Base-by-base conservation (phyloP, 2,888 invertebrate species). In the Eudasyphora cyanicolor region DNA sequence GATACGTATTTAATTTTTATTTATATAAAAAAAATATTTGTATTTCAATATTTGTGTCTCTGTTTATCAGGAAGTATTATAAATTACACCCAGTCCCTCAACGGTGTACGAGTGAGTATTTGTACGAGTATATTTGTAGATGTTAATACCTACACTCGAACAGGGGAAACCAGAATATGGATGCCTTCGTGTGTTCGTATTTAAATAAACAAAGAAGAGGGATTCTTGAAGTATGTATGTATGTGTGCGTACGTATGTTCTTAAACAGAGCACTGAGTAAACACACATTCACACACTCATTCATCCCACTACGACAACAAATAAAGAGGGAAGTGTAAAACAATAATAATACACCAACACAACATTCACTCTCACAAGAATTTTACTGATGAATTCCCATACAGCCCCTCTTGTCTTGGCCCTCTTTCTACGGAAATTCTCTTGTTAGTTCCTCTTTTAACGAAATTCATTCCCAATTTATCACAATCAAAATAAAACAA, bases 1-100 rank as follows among this genome's bases (percentile, higher is more conserved):
- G 32, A 29, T 49, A 49, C n/a, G 62, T 62, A 62, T 45, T 62
- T 42, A 29, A 29, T 27, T 14, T 32, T 71, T 27, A 35, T 51
- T 27, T 29, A 49, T 14, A 38, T 6, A 38, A 38, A 38, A 38
- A 54, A 57, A 57, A 35, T 76, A 42, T 49, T 70, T 77, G n/a
- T 70, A 49, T 69, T 77, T 75, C 12, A 38, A 42, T 67, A 24
- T 70, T 74, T 71, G 74, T 81, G 17, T 70, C 38, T 38, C 62
- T 77, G 45, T 76, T 78, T 82, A 83, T 83, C 85, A 81, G 85
- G 83, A 85, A 83, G 81, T 85, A 74, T 74, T 76, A 85, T 79
- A 82, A 87, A 84, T 87, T 85, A 82, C 84, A 85, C 80, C 83
- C 86, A 84, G 87, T 79, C 86, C 32, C 32, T n/a, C n/a, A n/a